Conservation (phyloP, 2,797 vertebrate genomes). For the Takifugu rubripes region DNA sequence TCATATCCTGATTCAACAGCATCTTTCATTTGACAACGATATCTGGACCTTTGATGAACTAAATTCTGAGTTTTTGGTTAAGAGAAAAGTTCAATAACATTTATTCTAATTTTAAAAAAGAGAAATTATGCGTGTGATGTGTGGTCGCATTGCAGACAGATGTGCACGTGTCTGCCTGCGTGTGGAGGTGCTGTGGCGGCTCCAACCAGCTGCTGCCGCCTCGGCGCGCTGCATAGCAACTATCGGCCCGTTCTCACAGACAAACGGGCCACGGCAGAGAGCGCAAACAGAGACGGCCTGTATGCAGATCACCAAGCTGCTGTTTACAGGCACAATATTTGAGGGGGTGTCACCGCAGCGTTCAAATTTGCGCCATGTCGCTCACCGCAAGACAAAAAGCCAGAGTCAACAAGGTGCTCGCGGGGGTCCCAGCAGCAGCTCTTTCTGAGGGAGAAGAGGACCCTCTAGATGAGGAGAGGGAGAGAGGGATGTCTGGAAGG, state of each 20-base stretch:
- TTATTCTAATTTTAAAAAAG: too few species aligned
- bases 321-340: conserved; percentile 50
- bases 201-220: conserved; percentile 7
- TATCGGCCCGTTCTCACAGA: conserved; percentile 14
- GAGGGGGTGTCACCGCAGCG: conserved; percentile 26
- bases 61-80: too few species aligned
- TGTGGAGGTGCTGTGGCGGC: conserved; percentile 4
- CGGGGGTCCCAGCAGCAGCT: not conserved
- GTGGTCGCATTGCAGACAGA: not conserved
- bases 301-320: conserved; percentile 13
- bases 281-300: conserved; percentile 1
- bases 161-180: conserved; percentile 15
- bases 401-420: conserved; percentile 16
- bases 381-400: conserved; percentile 33
- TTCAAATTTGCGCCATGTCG: conserved; percentile 22
- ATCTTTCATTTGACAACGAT: too few species aligned
- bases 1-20: too few species aligned
- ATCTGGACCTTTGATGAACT: too few species aligned
- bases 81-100: too few species aligned
- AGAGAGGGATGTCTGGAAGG: too few species aligned
- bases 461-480: too few species aligned
- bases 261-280: conserved; percentile 2
- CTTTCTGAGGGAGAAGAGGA: too few species aligned
- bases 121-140: not conserved
- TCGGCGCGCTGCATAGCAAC: conserved; percentile 19